Percentiles rank a stretch among this genome's conserved stretches.
Conservation (phyloP, 2,113 vertebrate species). For the Podiceps cristatus region DNA sequence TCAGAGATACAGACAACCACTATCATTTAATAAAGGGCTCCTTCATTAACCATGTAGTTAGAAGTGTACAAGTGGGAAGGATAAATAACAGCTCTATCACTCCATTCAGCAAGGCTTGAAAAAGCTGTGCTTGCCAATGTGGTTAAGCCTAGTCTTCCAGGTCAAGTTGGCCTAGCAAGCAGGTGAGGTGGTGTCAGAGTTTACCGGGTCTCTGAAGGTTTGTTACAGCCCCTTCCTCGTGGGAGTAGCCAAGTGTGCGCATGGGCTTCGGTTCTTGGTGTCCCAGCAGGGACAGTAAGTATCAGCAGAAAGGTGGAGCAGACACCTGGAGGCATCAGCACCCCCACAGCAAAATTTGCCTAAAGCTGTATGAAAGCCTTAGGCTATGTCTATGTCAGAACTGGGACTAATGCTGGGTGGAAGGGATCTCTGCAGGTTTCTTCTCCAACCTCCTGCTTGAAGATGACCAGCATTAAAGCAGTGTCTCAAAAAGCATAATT, state of each 20-base stretch:
- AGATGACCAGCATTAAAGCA: neutral
- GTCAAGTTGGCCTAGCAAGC: neutral
- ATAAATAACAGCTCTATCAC: neutral
- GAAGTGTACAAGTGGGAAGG: neutral
- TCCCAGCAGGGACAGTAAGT: neutral
- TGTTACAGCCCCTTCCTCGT: neutral
- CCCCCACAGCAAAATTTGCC: neutral
- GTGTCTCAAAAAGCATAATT: neutral
- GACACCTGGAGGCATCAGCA: neutral
- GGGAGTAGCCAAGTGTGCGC: fast-evolving
- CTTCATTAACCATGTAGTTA: neutral
- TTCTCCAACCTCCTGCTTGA: neutral
- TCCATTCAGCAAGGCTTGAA: neutral
- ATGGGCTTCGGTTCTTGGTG: fast-evolving
- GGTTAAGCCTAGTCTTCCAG: neutral
- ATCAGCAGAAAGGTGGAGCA: neutral
- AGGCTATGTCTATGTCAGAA: neutral
- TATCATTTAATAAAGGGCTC: neutral
- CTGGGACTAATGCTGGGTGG: neutral
- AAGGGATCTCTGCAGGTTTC: neutral
- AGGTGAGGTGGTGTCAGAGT: neutral
- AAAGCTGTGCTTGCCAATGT: neutral
- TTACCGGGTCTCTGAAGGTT: neutral
- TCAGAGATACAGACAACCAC: neutral
- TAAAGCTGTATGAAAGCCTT: neutral